Conservation (phyloP, 2,797 vertebrate species). For the Petrocephalus schoutedeni region DNA sequence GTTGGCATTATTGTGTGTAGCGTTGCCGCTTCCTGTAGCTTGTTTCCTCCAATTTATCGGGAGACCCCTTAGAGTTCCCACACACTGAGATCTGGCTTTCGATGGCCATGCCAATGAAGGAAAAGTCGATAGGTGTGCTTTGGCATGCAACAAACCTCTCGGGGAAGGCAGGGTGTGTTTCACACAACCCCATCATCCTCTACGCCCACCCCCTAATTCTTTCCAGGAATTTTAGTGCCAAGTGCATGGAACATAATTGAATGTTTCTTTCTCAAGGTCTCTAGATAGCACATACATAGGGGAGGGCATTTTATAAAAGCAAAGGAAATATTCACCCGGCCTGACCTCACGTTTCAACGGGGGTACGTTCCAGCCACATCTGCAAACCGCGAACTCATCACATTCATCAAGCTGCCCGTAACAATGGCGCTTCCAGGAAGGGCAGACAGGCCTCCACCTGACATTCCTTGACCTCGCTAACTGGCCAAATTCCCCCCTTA, state of each 20-base stretch:
- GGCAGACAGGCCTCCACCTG: not conserved
- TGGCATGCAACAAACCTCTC: not conserved
- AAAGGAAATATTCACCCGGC: not conserved
- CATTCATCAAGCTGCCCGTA: not conserved
- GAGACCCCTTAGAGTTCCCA: not conserved
- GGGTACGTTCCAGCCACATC: not conserved
- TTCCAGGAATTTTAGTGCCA: conserved; percentile 20
- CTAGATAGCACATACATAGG: not conserved
- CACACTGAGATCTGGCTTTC: not conserved
- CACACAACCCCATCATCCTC: not conserved
- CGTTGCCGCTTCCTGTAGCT: not conserved
- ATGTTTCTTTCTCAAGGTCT: conserved; percentile 25
- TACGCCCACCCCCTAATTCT: not conserved
- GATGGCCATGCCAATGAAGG: not conserved
- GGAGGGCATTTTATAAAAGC: not conserved
- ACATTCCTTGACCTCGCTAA: not conserved
- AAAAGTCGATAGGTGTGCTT: not conserved
- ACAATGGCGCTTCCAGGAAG: not conserved
- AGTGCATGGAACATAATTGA: not conserved
- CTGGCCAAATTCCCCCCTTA: not conserved
- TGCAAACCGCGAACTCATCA: not conserved
- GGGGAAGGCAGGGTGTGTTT: not conserved
- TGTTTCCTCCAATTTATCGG: not conserved
- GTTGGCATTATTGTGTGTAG: not conserved
- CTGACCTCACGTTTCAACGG: not conserved